A percentile compares a stretch with the other conserved stretches of the same genome.
These are phyloP conservation scores for Lipophrys pholis DNA, from an alignment of 2,113 vertebrate genomes.

Conservation along the genomic window DNA sequence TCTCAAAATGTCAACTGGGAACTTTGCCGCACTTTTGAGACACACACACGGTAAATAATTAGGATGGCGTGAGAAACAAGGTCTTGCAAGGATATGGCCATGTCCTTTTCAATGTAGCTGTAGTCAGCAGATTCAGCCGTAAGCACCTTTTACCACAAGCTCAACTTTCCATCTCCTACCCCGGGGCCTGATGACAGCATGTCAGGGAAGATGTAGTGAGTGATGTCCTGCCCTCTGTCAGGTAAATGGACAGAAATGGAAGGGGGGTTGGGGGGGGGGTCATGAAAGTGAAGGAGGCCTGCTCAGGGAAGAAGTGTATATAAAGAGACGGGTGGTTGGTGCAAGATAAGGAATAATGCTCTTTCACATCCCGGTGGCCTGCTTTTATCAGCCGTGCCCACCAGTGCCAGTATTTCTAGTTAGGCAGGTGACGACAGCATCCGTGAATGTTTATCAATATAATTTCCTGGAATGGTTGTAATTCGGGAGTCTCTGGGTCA, in stretches of 20 bases:
- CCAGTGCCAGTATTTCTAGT: slow-evolving; percentile 28
- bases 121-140: slow-evolving; percentile 35
- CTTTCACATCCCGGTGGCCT: slow-evolving; percentile 34
- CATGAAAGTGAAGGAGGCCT: slow-evolving; percentile 32
- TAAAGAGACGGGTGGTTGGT: slow-evolving; percentile 41
- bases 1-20: slow-evolving; percentile 65
- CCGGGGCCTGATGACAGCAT: slow-evolving; percentile 31
- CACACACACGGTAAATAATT: slow-evolving; percentile 57
- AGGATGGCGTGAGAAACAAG: slow-evolving; percentile 23
- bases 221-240: slow-evolving; percentile 43
- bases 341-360: slow-evolving; percentile 54
- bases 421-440: slow-evolving; percentile 9
- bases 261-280: neutral
- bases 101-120: slow-evolving; percentile 26
- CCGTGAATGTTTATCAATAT: slow-evolving; percentile 11
- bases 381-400: slow-evolving; percentile 36
- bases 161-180: slow-evolving; percentile 26
- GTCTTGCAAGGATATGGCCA: slow-evolving; percentile 20
- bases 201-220: slow-evolving; percentile 48
- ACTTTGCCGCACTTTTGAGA: slow-evolving; percentile 48
- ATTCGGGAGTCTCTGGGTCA: neutral
- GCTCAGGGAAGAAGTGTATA: slow-evolving; percentile 10
- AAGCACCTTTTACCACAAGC: slow-evolving; percentile 9
- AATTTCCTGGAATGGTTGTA: slow-evolving; percentile 20
- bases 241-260: slow-evolving; percentile 36